Evolutionary conservation across 2,888 invertebrate species (phyloP), one percentile per base, ranked within the genome.

Genomic region (Lottia scabra): DNA sequence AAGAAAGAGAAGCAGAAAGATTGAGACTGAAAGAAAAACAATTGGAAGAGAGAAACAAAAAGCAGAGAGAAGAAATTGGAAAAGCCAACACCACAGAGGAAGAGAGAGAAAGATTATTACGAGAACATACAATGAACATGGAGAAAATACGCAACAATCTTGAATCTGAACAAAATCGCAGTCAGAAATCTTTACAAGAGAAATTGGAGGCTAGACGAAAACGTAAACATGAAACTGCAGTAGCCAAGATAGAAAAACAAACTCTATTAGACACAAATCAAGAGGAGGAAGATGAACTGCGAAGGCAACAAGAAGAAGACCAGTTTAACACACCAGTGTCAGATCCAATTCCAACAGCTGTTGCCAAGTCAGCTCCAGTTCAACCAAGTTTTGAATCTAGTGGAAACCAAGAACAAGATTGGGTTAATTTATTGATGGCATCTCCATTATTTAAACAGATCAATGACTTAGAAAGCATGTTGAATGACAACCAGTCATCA

Each of bases 401-500:
- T 43, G 85, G 85, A 44, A 83, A 82, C 69, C 68, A 75, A 67
- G 87, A 88, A 74, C 86, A 87, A 74, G 87, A 87, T 75, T 87
- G 87, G 87, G 81, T 88, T 27, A 86, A 86, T 73, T 78, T 88
- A 78, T 76, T 88, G 75, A 87, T 88, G 87, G 83, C 84, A 13
- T 88, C 88, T 10, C 88, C 87, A 12, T 79, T 88, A 44, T 87
- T 88, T 79, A 84, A 87, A 72, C 87, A 88, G 82, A 86, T 88
- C 73, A 86, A 83, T 69, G 87, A 88, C 65, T 78, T 88, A n/a
- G 84, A 87, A 44, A 75, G 83, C 23, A 81, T 88, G 81, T 71
- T 88, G 30, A 84, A 85, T 45, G 56, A 56, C 15, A 56, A 56
- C 23, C 56, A 56, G 23, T 6, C 56, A 23, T 56, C 56, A 56